Base-by-base conservation (phyloP, 2,888 invertebrate genomes). In the Phorcus lineatus region DNA sequence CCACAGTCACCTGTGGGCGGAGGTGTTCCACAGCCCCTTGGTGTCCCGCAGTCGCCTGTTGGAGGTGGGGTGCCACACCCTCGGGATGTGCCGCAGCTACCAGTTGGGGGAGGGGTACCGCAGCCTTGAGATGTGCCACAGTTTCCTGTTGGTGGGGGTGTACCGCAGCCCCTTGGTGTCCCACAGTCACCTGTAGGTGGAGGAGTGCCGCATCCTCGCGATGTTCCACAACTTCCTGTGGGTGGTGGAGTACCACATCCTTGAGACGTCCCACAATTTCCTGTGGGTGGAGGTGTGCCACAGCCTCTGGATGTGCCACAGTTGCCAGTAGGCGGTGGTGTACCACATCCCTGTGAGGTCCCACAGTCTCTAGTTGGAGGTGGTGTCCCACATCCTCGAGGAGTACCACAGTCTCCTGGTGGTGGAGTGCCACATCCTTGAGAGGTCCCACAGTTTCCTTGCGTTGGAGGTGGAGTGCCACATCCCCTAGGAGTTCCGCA, bases 401-500 rank as follows among this genome's bases (percentile, higher is more conserved):
- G 82, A 52, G 80, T 82, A 19, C 81, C 82, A 24, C 84, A 86
- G 52, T 77, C 78, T 0, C 62, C 80, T 47, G 74, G 77, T 76
- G 80, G 54, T 4, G 82, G 74, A 11, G 82, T 62, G 16, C 80
- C 80, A 36, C 76, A 76, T n/a, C 84, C 86, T 78, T 83, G 81
- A 31, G 76, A 36, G 16, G 31, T 76, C 9, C 76, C 76, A 76
- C 76, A 76, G 17, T 55, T 36, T 0, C 76, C 76, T 47, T 36
- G 36, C 11, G 57, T 57, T 3, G 76, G 76, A n/a, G 76, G 76
- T 0, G 76, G 76, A 3, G 81, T 83, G 13, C 81, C 81, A 54
- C 87, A 87, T 74, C 85, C 84, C 62, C 84, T 82, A 0, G 84
- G 83, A 80, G 83, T 85, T 22, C 84, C 80, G 24, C 85, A 85